phyloP scores from a whole-genome alignment of 1,140 invertebrate species.

The Dendrolimus punctatus region DNA sequence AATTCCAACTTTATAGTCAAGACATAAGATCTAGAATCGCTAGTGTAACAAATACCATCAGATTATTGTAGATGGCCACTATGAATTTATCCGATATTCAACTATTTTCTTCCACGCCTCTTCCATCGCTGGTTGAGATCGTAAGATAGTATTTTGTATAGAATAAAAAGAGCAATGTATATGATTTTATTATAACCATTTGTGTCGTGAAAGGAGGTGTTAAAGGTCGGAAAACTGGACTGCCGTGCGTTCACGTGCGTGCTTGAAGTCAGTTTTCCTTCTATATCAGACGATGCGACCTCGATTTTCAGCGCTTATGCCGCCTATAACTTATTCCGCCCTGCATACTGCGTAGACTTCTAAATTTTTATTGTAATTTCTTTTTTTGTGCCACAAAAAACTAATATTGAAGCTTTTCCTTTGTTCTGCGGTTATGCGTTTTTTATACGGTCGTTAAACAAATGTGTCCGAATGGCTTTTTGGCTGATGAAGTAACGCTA shows the following conservation, averaged over 20 bases:
- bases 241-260: constrained; percentile 51
- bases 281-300: constrained; percentile 40
- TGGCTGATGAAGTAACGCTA: no score
- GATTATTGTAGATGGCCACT: constrained; percentile 13
- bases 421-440: no score
- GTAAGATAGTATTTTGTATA: neutral
- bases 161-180: constrained; percentile 5
- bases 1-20: constrained; percentile 21
- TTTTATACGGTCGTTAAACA: no score
- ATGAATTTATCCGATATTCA: neutral
- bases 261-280: constrained; percentile 41
- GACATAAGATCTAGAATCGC: constrained; percentile 19
- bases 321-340: constrained; percentile 45
- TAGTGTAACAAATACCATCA: constrained; percentile 11
- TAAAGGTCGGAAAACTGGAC: constrained; percentile 20
- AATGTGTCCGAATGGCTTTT: no score
- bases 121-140: neutral
- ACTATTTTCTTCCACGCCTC: no score
- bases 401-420: no score
- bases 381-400: constrained; percentile 1
- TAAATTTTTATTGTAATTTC: constrained; percentile 16
- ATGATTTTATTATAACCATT: neutral
- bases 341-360: constrained; percentile 34
- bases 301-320: constrained; percentile 48
- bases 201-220: no score